Percentiles rank a stretch among this genome's conserved stretches.
Conservation (phyloP, 2,797 vertebrate species). For the Cirrhinus molitorella region DNA sequence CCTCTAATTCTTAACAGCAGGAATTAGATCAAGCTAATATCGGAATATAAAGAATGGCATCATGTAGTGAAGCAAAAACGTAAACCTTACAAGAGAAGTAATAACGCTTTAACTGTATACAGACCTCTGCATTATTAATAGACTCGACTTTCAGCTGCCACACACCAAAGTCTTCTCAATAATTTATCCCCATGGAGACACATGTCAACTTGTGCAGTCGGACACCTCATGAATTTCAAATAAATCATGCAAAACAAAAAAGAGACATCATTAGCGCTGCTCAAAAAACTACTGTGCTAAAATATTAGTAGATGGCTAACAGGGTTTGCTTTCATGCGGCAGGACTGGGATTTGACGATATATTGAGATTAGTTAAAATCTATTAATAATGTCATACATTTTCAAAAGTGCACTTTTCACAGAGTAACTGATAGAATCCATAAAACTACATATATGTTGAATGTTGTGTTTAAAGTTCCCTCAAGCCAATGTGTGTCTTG, state of each 20-base stretch:
- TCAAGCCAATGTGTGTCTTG: not conserved
- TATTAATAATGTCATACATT: constrained; percentile 36
- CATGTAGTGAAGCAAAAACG: constrained; percentile 59
- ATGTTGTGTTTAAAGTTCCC: not conserved
- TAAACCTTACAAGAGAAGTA: constrained; percentile 76
- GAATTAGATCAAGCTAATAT: constrained; percentile 13
- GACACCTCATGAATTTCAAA: constrained; percentile 84
- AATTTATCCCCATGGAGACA: constrained; percentile 82
- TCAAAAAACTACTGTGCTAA: constrained; percentile 61
- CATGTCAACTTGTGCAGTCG: constrained; percentile 78
- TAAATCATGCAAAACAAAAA: constrained; percentile 81
- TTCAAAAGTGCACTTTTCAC: constrained; percentile 5
- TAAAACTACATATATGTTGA: not conserved
- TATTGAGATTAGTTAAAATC: constrained; percentile 41
- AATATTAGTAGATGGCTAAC: constrained; percentile 41
- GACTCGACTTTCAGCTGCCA: constrained; percentile 79
- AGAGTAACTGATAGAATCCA: not conserved
- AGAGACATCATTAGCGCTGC: constrained; percentile 76
- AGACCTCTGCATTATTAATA: constrained; percentile 81
- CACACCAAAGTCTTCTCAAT: constrained; percentile 78
- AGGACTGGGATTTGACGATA: constrained; percentile 10
- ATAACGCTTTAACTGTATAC: constrained; percentile 79
- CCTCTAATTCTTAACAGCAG: not conserved
- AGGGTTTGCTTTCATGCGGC: constrained; percentile 27
- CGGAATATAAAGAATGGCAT: constrained; percentile 52